Evolutionary conservation across 2,797 vertebrate species (phyloP).

Genomic region (Rhinatrema bivittatum): DNA sequence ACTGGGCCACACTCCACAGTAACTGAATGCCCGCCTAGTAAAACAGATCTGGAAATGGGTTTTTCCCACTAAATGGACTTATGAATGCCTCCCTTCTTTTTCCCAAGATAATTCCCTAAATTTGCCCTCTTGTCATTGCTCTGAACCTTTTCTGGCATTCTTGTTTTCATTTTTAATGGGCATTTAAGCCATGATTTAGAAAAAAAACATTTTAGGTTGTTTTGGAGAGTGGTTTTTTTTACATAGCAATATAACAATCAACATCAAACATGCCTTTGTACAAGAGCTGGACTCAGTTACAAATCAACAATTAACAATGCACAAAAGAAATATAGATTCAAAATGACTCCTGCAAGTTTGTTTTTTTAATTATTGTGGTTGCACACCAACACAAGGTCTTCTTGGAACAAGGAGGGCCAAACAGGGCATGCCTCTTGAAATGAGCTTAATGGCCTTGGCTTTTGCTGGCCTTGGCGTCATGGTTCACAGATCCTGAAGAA

Average conservation of each 20-base stretch:
- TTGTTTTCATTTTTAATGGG: too few relatives aligned
- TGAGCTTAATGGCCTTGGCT: conserved; percentile 76
- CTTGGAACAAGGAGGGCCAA: conserved; percentile 1
- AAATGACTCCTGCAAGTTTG: conserved; percentile 46
- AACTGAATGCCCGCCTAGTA: too few relatives aligned
- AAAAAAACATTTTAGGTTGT: conserved; percentile 23
- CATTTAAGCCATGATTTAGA: conserved; percentile 64
- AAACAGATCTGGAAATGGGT: too few relatives aligned
- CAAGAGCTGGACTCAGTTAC: conserved; percentile 73
- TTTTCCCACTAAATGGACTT: too few relatives aligned
- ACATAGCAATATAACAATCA: conserved; percentile 62
- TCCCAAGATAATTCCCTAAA: too few relatives aligned
- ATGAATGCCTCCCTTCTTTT: too few relatives aligned
- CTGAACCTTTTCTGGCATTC: too few relatives aligned
- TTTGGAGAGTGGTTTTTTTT: conserved; percentile 43
- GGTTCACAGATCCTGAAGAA: conserved; percentile 71
- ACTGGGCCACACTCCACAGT: too few relatives aligned
- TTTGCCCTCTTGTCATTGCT: too few relatives aligned
- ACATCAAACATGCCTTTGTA: conserved; percentile 82
- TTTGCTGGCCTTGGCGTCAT: conserved; percentile 78
- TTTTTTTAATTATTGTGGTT: conserved; percentile 10
- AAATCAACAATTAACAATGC: conserved; percentile 73
- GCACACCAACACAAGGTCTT: neutral
- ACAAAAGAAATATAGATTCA: conserved; percentile 49
- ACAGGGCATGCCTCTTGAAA: neutral